These are phyloP conservation scores for Rhabdophis nuchalis DNA, from an alignment of 2,797 vertebrate species.

Conservation along the genomic window DNA sequence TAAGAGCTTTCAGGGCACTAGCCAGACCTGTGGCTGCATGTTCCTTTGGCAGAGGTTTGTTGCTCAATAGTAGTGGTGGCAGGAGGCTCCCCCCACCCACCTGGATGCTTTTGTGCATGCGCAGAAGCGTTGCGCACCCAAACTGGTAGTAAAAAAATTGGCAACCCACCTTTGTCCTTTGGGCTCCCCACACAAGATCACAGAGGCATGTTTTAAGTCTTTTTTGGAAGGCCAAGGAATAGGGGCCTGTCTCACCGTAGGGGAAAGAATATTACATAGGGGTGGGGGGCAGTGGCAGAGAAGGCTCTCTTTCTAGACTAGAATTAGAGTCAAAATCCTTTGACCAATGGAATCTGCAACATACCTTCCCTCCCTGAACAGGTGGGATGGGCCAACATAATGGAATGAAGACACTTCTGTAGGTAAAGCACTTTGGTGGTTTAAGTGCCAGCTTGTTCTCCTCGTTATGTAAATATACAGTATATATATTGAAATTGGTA, in stretches of 20 bases:
- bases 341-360: neutral
- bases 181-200: neutral
- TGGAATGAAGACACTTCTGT: neutral
- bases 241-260: neutral
- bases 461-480: neutral
- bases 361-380: neutral
- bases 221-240: neutral
- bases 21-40: neutral
- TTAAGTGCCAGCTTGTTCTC: neutral
- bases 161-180: neutral
- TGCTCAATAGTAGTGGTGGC: too few relatives aligned
- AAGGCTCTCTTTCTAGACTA: neutral
- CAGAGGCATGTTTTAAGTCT: neutral
- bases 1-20: neutral
- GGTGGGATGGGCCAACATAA: neutral
- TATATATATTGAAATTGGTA: neutral
- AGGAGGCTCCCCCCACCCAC: too few relatives aligned
- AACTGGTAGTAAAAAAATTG: too few relatives aligned
- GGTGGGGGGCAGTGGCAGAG: neutral
- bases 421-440: neutral
- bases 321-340: neutral
- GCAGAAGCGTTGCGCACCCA: too few relatives aligned
- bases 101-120: too few relatives aligned
- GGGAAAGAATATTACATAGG: neutral
- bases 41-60: neutral